A percentile compares a stretch with the other conserved stretches of the same genome.
Conservation (phyloP, 2,113 vertebrate genomes). For the Hyaena hyaena region DNA sequence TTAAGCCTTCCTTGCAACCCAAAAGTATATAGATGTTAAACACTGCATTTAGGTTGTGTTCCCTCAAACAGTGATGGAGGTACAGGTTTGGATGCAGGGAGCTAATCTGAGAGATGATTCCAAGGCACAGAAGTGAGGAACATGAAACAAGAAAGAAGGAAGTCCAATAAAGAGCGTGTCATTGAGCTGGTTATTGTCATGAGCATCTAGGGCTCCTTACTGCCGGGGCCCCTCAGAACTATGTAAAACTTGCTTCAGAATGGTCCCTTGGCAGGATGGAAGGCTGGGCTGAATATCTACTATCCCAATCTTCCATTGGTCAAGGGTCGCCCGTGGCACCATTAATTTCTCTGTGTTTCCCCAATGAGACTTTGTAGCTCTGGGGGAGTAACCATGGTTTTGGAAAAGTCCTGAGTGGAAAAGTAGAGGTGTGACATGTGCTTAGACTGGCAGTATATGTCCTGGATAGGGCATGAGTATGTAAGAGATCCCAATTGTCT, state of each 20-base stretch:
- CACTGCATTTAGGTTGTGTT: background rate
- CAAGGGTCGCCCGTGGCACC: background rate
- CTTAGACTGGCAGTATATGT: background rate
- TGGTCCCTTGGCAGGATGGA: background rate
- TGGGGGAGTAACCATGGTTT: background rate
- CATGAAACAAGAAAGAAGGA: background rate
- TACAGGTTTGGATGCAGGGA: background rate
- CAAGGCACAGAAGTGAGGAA: background rate
- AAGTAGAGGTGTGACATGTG: background rate
- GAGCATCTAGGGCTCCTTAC: background rate
- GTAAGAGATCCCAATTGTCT: background rate
- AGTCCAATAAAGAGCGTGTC: background rate
- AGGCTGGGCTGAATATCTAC: fast-evolving
- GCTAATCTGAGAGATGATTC: background rate
- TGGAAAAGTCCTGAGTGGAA: background rate
- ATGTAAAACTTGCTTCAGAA: background rate
- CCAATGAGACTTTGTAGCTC: background rate
- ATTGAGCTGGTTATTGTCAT: background rate
- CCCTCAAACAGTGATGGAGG: background rate
- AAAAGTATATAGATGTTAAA: background rate
- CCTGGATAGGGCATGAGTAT: background rate
- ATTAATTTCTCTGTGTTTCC: background rate
- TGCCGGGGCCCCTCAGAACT: too few species aligned
- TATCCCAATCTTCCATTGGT: background rate
- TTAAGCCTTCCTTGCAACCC: background rate